Conservation (phyloP, 2,888 invertebrate genomes). For the Noctua pronuba region DNA sequence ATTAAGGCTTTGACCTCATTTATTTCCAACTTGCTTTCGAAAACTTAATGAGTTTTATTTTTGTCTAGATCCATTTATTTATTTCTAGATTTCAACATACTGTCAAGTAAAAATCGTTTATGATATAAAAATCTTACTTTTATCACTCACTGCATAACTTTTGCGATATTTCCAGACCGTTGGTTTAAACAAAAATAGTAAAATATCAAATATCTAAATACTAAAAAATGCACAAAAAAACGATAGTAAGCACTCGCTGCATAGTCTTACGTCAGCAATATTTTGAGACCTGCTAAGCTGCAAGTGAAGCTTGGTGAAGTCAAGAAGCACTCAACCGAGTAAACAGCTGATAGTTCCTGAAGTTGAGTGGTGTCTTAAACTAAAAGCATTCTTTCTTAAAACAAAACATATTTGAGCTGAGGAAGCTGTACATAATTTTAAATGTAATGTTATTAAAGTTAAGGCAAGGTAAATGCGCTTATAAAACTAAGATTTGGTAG, state of each 20-base stretch:
- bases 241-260: not conserved
- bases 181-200: not conserved
- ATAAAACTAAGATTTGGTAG: not conserved
- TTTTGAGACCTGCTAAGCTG: slow-evolving; percentile 25
- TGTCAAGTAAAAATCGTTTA: not conserved
- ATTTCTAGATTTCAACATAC: not conserved
- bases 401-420: not conserved
- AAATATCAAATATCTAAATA: no score
- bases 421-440: not conserved
- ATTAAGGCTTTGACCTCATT: slow-evolving; percentile 27
- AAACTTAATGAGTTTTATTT: slow-evolving; percentile 11
- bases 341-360: slow-evolving; percentile 39
- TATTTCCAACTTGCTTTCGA: not conserved
- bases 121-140: not conserved
- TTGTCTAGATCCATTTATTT: not conserved
- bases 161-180: slow-evolving; percentile 11
- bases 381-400: slow-evolving; percentile 21
- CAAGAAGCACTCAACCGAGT: slow-evolving; percentile 44
- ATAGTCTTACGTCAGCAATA: slow-evolving; percentile 6
- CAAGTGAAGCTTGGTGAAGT: slow-evolving; percentile 11
- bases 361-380: slow-evolving; percentile 11
- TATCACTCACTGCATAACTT: not conserved
- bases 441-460: not conserved
- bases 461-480: not conserved
- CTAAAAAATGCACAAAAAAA: not conserved